Evolutionary conservation across 2,888 invertebrate genomes (phyloP), one percentile per base, ranked within the genome.

Genomic region (Strigamia transsilvanica): DNA sequence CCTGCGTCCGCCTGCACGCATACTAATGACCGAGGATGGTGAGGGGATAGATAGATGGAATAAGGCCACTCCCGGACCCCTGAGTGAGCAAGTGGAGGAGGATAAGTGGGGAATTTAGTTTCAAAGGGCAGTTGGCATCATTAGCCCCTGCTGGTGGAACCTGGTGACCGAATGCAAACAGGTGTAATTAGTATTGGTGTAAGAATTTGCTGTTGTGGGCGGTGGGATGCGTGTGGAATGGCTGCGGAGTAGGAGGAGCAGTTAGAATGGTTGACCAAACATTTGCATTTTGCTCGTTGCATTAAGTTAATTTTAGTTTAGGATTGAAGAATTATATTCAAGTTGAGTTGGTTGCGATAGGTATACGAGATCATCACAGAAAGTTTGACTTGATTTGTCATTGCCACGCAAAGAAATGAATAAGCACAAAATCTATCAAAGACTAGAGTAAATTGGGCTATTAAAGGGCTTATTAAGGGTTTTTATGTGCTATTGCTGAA

Each of bases 51-150:
- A 73, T 73, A 32, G 73, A 12, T 73, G 73, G 73, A 73, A 73
- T 32, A 73, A 27, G 13, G 73, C 73, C 73, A 32, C 73, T 73
- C 73, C 73, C 32, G 73, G 73, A 27, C 73, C 73, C 73, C 73
- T 73, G 13, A 66, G 21, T n/a, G 73, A 32, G 27, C 27, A 6
- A 32, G 73, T 73, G 27, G 73, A 27, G 56, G 32, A 73, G 73
- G 73, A 73, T 73, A 73, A 73, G 73, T 73, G 73, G 73, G 73
- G 73, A 27, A 73, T 73, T 73, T 73, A 73, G 73, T 32, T 73
- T n/a, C 73, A 73, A 73, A 73, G 73, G 73, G 73, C 73, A 73
- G 73, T 73, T 32, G 73, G 73, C 73, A 32, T 73, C 27, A 73
- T 73, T 73, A 73, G 73, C 27, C 73, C 73, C 12, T 27, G 32